Percentiles rank a stretch among this genome's conserved stretches.
Evolutionary conservation across 2,113 vertebrate genomes (phyloP).

Genomic region (Peromyscus leucopus): DNA sequence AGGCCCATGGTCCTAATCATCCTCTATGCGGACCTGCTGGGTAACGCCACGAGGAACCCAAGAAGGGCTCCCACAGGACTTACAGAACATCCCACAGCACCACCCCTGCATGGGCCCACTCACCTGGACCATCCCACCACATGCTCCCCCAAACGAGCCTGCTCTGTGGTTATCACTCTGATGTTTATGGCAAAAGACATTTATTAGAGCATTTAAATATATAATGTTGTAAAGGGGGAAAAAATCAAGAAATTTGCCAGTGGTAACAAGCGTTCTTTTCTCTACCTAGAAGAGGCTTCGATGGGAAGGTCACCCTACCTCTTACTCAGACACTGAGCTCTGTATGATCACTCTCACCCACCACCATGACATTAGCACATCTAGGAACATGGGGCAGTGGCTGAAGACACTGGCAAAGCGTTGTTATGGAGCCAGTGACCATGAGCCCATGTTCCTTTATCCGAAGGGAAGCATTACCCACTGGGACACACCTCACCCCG

Average conservation of each 20-base stretch:
- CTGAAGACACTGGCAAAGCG: accelerated
- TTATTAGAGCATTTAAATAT: accelerated
- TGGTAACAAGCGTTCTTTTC: accelerated
- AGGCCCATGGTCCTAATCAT: no score
- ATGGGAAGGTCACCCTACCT: not conserved
- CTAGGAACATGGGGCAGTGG: not conserved
- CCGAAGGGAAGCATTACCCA: accelerated
- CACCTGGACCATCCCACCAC: accelerated
- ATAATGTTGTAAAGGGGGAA: not conserved
- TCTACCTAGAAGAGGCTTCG: not conserved
- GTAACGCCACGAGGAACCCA: no score
- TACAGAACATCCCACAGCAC: no score
- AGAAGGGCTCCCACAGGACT: no score
- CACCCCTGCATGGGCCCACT: accelerated
- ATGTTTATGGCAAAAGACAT: not conserved
- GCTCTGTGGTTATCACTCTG: accelerated
- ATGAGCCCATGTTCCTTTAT: not conserved
- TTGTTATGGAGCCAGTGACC: no score
- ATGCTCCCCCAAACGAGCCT: not conserved
- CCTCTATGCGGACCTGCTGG: no score
- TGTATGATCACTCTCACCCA: no score
- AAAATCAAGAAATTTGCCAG: not conserved
- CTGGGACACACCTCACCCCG: accelerated
- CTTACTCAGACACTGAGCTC: not conserved
- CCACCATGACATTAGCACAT: not conserved